These are phyloP conservation scores for Heliconius hermathena DNA, from an alignment of 1,140 invertebrate genomes.

Conservation along the genomic window DNA sequence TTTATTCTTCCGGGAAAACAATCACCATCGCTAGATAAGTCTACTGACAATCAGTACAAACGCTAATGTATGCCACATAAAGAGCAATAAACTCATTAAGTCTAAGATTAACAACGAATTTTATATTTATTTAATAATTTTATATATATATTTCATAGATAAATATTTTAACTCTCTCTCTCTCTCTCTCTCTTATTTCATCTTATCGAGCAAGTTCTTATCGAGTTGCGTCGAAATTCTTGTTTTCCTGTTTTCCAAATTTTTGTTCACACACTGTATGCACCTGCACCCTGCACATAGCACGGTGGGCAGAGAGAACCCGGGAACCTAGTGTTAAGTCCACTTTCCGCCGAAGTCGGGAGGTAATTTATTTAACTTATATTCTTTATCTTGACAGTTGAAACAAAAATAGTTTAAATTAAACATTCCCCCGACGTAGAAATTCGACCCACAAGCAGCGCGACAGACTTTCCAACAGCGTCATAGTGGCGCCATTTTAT, in stretches of 20 bases:
- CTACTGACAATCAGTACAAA: background rate
- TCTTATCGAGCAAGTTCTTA: too few species aligned
- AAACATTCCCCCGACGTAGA: background rate
- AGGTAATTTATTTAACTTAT: too few species aligned
- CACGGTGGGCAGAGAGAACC: too few species aligned
- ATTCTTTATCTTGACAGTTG: too few species aligned
- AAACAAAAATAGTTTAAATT: too few species aligned
- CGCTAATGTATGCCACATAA: background rate
- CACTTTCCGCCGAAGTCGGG: too few species aligned
- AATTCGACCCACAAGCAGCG: background rate
- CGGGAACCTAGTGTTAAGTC: too few species aligned
- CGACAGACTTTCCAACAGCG: background rate
- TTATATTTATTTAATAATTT: background rate
- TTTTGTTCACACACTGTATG: background rate
- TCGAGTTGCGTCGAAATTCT: background rate
- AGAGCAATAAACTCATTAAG: background rate
- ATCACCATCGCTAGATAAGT: background rate
- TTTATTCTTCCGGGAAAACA: background rate
- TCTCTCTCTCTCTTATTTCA: too few species aligned
- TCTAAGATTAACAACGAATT: background rate
- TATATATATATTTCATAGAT: too few species aligned
- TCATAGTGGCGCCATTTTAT: background rate
- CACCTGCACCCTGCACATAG: too few species aligned
- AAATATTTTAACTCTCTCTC: too few species aligned
- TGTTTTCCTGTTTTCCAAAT: background rate